Conservation (phyloP, 2,888 invertebrate species). For the Scrobipalpa costella region DNA sequence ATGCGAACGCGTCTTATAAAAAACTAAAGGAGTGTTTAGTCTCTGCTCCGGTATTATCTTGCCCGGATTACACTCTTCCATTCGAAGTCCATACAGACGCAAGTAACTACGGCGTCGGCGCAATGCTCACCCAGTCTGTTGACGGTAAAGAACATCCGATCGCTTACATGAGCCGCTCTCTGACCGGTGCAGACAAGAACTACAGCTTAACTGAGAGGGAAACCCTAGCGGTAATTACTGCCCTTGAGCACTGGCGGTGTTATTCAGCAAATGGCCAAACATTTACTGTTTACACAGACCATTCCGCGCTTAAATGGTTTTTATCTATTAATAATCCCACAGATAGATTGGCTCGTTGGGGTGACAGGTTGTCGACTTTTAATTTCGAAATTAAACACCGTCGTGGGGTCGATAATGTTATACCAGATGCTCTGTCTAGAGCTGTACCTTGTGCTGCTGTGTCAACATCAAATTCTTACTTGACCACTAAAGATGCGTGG, state of each 20-base stretch:
- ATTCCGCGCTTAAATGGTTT: slow-evolving; percentile 3
- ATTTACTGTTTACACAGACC: slow-evolving; percentile 12
- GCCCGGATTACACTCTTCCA: slow-evolving; percentile 23
- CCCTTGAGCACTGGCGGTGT: not conserved
- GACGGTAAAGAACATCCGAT: slow-evolving; percentile 17
- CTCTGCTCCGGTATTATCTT: slow-evolving; percentile 23
- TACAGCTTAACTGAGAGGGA: not conserved
- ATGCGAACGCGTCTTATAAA: slow-evolving; percentile 26
- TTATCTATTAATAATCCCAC: slow-evolving; percentile 8
- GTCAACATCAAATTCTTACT: not conserved
- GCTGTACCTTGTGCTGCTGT: not conserved
- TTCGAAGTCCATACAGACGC: slow-evolving; percentile 28
- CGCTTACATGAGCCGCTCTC: slow-evolving; percentile 9
- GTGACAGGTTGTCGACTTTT: not conserved
- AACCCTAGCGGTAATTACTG: not conserved
- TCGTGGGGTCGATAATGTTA: not conserved
- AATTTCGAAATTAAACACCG: not conserved
- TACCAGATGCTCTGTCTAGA: slow-evolving; percentile 12
- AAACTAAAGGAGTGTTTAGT: slow-evolving; percentile 25
- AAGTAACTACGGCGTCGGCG: slow-evolving; percentile 24
- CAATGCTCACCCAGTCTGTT: slow-evolving; percentile 23
- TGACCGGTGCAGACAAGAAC: not conserved
- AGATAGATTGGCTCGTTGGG: not conserved
- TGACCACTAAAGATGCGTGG: slow-evolving; percentile 27
- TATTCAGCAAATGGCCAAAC: not conserved